phyloP scores from a whole-genome alignment of 2,113 vertebrate genomes.

The Oryctolagus cuniculus region mOryCun1.1 NC_091445.1:45632001-45632500 shows the following conservation, averaged over 20 bases:
- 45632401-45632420: neutral
- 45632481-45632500: neutral
- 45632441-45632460: neutral
- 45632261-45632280: neutral
- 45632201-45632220: neutral
- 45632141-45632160: neutral
- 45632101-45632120: neutral
- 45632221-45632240: neutral
- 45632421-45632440: neutral
- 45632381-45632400: conserved; percentile 42
- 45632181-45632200: neutral
- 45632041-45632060: neutral
- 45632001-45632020: conserved; percentile 70
- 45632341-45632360: neutral
- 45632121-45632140: neutral
- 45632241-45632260: neutral
- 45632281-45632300: neutral
- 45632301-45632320: neutral
- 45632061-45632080: neutral
- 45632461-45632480: neutral
- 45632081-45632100: neutral
- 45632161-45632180: neutral
- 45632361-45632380: neutral
- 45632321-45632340: neutral
- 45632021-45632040: neutral